Base-by-base conservation (phyloP, 2,888 invertebrate genomes). In the Lithophane socia region DNA sequence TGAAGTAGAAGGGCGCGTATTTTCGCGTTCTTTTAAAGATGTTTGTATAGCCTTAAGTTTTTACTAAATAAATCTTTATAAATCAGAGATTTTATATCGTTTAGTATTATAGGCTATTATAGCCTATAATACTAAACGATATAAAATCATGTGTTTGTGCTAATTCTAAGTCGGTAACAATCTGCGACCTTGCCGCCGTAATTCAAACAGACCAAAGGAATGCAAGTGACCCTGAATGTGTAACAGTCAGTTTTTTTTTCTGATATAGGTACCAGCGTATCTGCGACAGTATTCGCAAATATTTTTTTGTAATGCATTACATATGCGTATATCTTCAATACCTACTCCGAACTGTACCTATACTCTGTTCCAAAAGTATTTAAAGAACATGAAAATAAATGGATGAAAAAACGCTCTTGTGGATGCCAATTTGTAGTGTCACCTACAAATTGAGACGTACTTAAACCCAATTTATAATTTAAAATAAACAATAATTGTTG, bases 201-300 rank as follows among this genome's bases (percentile, higher is more conserved):
- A 86, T 86, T 88, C 83, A 75, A 88, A 64, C 88, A 89, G 85
- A 69, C 85, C 75, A 80, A 76, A 82, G 89, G 88, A 88, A 89
- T 89, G 89, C 85, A 82, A 81, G 85, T 88, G 88, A 81, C 88
- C 89, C 65, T 88, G 88, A 89, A 83, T 81, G 63, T 83, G 67
- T 80, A 82, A 85, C 80, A 87, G 80, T 78, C 79, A 63, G 78
- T 69, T 10, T 81, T 83, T 87, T 86, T 87, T 85, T 82, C 73
- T 69, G 65, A 63, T 77, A 54, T 47, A 12, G n/a, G 37, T 73
- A 75, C 66, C 21, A 56, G 66, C 29, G 73, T 83, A 79, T 77
- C 24, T 60, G 74, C 61, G 79, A 85, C 82, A 85, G 44, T 72
- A 74, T 74, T 74, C 13, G 67, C 56, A 60, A 29, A 29, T 82